Conservation (phyloP, 2,113 vertebrate species). For the Glareola pratincola region DNA sequence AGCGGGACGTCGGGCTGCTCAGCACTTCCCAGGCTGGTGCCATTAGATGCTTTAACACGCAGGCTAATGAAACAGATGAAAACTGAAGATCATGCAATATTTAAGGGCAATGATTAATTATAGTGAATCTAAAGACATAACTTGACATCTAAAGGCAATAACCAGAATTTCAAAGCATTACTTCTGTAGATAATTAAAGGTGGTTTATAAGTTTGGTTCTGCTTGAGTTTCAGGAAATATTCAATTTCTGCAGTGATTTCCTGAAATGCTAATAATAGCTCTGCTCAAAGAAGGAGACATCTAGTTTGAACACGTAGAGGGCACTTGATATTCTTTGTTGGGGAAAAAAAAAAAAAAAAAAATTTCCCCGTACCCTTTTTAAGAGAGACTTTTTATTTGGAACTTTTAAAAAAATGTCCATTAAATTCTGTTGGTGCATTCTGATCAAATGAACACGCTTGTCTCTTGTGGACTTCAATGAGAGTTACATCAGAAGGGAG, state of each 20-base stretch:
- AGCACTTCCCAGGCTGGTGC: constrained; percentile 7
- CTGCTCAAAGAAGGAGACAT: background rate
- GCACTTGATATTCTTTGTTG: constrained; percentile 1
- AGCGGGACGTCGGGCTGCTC: background rate
- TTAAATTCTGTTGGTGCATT: constrained; percentile 44
- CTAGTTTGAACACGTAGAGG: background rate
- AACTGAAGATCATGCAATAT: constrained; percentile 59
- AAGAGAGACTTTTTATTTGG: constrained; percentile 11
- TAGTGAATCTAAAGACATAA: constrained; percentile 62
- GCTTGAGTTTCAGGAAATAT: constrained; percentile 54
- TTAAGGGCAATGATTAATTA: constrained; percentile 52
- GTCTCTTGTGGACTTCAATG: constrained; percentile 46
- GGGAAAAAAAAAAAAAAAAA: background rate
- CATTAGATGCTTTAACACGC: background rate
- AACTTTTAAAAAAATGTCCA: background rate
- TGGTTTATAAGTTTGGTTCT: constrained; percentile 52
- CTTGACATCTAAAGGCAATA: constrained; percentile 57
- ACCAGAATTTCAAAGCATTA: constrained; percentile 49
- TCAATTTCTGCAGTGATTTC: constrained; percentile 44
- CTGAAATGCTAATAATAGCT: constrained; percentile 60
- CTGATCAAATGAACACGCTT: constrained; percentile 33
- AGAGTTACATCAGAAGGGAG: constrained; percentile 37
- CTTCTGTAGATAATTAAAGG: constrained; percentile 59
- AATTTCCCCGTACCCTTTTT: background rate
- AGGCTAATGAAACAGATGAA: constrained; percentile 47